Conservation (phyloP, 2,888 invertebrate species). For the Frankliniella fusca region DNA sequence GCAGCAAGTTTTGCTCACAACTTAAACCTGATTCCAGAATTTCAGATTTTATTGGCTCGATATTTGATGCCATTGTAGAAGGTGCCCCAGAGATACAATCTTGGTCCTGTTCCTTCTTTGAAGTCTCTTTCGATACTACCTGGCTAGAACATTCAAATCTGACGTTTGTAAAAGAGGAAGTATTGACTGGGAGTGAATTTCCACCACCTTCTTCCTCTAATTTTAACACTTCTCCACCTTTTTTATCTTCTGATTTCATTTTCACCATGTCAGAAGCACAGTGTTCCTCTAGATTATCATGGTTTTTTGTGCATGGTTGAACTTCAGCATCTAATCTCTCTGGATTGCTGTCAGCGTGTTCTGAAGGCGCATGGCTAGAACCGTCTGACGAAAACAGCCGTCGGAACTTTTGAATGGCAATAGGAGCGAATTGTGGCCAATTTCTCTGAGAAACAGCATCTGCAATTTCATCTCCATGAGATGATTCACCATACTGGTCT, state of each 20-base stretch:
- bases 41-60: neutral
- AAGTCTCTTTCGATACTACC: neutral
- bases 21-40: neutral
- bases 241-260: neutral
- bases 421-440: neutral
- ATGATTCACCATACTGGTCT: neutral
- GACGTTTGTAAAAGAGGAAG: neutral
- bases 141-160: neutral
- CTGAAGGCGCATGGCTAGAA: neutral
- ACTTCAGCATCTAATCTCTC: neutral
- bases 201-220: neutral
- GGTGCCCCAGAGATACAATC: neutral
- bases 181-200: neutral
- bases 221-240: neutral
- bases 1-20: neutral
- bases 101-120: neutral
- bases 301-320: neutral
- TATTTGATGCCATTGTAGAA: neutral
- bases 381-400: neutral
- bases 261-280: neutral
- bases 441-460: neutral
- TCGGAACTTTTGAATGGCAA: slow-evolving; percentile 12
- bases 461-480: neutral
- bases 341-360: neutral
- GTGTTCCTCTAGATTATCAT: neutral